phyloP scores from a whole-genome alignment of 1,140 invertebrate genomes.

The Hyposmocoma kahamanoa region DNA sequence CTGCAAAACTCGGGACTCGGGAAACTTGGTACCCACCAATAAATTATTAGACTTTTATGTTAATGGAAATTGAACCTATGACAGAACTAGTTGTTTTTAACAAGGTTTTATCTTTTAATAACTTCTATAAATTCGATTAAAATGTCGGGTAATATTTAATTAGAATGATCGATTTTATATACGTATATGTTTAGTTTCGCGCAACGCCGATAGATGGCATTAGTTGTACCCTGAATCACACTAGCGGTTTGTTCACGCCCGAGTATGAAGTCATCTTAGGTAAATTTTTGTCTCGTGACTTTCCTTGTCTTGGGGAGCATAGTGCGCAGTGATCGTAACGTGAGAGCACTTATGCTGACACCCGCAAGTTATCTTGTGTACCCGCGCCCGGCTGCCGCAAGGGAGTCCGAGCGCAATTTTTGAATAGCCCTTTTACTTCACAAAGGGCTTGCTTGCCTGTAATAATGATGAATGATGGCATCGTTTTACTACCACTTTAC shows the following conservation, averaged over 20 bases:
- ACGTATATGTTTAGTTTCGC: background rate
- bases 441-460: conserved; percentile 57
- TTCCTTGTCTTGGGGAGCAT: conserved; percentile 83
- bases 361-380: conserved; percentile 62
- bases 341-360: conserved; percentile 81
- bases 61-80: no score
- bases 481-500: background rate
- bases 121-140: no score
- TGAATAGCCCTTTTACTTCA: conserved; percentile 78
- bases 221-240: conserved; percentile 28
- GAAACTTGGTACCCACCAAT: no score
- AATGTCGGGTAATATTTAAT: no score
- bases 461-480: background rate
- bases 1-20: no score
- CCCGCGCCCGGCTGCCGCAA: conserved; percentile 73
- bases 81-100: no score
- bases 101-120: no score
- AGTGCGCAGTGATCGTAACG: conserved; percentile 80
- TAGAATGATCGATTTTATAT: no score
- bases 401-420: conserved; percentile 79
- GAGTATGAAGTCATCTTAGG: conserved; percentile 9
- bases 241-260: conserved; percentile 15
- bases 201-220: conserved; percentile 38
- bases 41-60: no score
- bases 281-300: conserved; percentile 6